Base-by-base conservation (phyloP, 2,888 invertebrate species). In the Torymus texanus region DNA sequence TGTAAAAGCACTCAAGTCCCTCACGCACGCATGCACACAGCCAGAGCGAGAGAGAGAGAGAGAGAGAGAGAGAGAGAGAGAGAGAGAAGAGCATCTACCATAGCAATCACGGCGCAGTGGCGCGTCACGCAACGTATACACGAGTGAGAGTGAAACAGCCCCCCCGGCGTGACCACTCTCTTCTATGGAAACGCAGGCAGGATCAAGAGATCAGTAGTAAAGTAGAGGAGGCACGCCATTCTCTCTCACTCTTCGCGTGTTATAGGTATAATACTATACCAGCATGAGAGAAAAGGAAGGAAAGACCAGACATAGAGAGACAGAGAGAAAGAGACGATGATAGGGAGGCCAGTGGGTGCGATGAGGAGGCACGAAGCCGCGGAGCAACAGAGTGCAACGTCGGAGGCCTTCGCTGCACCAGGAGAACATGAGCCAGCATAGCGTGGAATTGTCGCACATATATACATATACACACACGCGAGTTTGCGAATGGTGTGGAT, bases 301-400 rank as follows among this genome's bases (percentile, higher is more conserved):
- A 67, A 50, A 72, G 77, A 59, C 58, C 61, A 61, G 18, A 50
- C 50, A 18, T 50, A 59, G 70, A 71, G 2, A 51, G 21, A 50
- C 13, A 24, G 12, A 16, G 51, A 63, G 79, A 68, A 81, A 82
- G 79, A 81, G 76, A 78, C 77, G 74, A 29, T 58, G 53, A 41
- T 78, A 76, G 79, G 67, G 63, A 77, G 65, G 77, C 58, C 68
- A 61, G 79, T 70, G 82, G 70, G 81, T 83, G 81, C 84, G 83
- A 85, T 83, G 85, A 87, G 83, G 85, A 85, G 83, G 78, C 81
- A 75, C 83, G 83, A 79, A 82, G 83, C 83, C 83, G 41, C 78
- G 85, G 89, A 88, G 89, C 87, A 89, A 89, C 88, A 88, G 89
- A 89, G 88, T 88, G 88, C 89, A 87, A 87, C 87, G 87, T 87